These are phyloP conservation scores for Urophycis tenuis DNA, from an alignment of 2,797 vertebrate genomes.

Conservation along the genomic window DNA sequence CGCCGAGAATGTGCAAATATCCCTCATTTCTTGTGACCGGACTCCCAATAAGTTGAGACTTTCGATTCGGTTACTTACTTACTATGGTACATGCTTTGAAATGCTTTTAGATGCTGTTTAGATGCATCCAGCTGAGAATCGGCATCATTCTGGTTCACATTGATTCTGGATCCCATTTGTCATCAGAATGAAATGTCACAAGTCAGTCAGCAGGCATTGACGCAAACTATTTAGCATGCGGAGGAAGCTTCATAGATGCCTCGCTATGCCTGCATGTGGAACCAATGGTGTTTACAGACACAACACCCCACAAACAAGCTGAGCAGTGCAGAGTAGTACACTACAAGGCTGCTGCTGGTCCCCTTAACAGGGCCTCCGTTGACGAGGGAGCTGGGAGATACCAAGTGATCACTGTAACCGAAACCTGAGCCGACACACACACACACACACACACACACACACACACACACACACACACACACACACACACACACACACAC, in stretches of 20 bases:
- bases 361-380: slow-evolving; percentile 51
- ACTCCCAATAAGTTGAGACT: not conserved
- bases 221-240: not conserved
- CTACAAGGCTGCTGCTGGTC: not conserved
- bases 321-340: not conserved
- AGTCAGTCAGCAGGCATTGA: not conserved
- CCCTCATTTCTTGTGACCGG: not conserved
- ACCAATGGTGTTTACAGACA: not conserved
- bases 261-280: not conserved
- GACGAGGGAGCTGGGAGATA: slow-evolving; percentile 46
- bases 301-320: not conserved
- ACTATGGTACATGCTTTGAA: too few species aligned
- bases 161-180: not conserved
- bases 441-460: slow-evolving; percentile 15
- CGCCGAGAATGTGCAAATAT: not conserved
- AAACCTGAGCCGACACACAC: slow-evolving; percentile 41
- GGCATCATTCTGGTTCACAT: too few species aligned
- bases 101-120: too few species aligned
- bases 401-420: slow-evolving; percentile 27
- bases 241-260: not conserved
- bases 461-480: slow-evolving; percentile 20
- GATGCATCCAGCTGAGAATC: too few species aligned
- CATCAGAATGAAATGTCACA: not conserved
- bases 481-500: slow-evolving; percentile 18
- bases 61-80: not conserved